Conservation (phyloP, 2,113 vertebrate genomes). For the Gallinago undulata region DNA sequence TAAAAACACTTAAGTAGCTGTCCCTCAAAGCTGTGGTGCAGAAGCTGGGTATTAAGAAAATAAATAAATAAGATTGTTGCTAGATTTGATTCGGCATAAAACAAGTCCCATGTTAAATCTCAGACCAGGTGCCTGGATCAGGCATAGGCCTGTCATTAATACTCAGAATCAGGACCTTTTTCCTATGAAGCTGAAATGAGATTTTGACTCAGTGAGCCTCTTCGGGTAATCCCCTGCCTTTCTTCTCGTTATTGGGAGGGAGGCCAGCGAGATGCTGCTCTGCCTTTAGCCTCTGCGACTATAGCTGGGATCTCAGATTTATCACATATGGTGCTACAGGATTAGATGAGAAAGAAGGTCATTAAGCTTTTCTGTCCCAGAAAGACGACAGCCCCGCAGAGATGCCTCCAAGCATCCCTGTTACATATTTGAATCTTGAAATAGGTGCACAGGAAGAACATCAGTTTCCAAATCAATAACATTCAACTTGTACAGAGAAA, state of each 20-base stretch:
- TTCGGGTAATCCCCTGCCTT: background rate
- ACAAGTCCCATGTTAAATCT: background rate
- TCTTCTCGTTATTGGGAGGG: background rate
- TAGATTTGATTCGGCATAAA: background rate
- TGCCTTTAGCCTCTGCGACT: background rate
- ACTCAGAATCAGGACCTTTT: background rate
- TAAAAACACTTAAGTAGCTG: background rate
- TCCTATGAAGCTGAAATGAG: background rate
- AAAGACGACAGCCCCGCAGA: background rate
- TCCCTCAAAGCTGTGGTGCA: background rate
- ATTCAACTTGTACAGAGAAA: background rate
- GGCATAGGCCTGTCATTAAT: background rate
- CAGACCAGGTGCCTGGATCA: background rate
- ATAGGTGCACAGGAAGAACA: background rate
- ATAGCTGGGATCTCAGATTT: background rate
- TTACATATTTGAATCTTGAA: background rate
- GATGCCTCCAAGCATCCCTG: background rate
- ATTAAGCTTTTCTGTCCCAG: background rate
- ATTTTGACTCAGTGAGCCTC: background rate
- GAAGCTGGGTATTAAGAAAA: background rate
- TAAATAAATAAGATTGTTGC: background rate
- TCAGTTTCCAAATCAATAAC: background rate
- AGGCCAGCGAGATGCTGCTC: background rate
- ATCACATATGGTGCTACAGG: background rate
- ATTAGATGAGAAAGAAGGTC: background rate